Evolutionary conservation across 2,888 invertebrate genomes (phyloP).

Genomic region (Dyspetes luteomarginatus): DNA sequence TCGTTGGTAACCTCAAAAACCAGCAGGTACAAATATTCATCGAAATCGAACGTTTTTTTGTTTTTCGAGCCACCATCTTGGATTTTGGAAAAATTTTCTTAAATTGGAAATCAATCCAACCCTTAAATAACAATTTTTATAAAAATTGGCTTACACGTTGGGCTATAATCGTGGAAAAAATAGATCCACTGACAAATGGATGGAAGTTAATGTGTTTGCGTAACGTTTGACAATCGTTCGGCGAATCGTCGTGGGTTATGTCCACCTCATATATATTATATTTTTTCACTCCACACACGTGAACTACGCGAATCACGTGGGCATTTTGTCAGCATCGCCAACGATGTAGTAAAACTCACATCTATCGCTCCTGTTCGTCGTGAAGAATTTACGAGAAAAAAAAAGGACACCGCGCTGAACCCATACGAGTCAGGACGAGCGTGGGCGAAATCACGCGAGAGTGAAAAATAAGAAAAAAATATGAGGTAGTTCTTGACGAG

Average conservation of each 20-base stretch:
- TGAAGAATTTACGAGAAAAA: conserved; percentile 23
- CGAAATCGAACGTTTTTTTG: too few relatives aligned
- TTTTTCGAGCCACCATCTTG: too few relatives aligned
- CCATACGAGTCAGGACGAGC: conserved; percentile 43
- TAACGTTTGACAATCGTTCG: conserved; percentile 22
- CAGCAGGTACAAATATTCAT: too few relatives aligned
- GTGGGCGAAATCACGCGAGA: conserved; percentile 31
- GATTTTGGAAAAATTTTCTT: too few relatives aligned
- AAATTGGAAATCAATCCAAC: too few relatives aligned
- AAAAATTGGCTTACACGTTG: too few relatives aligned
- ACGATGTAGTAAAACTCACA: conserved; percentile 7
- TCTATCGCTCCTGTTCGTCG: conserved; percentile 50
- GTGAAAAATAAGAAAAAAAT: background rate
- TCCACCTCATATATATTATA: background rate
- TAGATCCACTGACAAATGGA: too few relatives aligned
- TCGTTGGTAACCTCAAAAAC: too few relatives aligned
- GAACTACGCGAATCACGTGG: conserved; percentile 29
- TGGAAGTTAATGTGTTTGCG: too few relatives aligned
- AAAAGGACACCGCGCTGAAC: conserved; percentile 1
- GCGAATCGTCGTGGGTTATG: background rate
- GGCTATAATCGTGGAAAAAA: too few relatives aligned
- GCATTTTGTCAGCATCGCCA: conserved; percentile 21
- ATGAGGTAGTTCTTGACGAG: background rate
- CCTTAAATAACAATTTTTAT: too few relatives aligned
- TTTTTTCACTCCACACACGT: background rate